Conservation (phyloP, 2,888 invertebrate species). For the Tenthredo amoena region DNA sequence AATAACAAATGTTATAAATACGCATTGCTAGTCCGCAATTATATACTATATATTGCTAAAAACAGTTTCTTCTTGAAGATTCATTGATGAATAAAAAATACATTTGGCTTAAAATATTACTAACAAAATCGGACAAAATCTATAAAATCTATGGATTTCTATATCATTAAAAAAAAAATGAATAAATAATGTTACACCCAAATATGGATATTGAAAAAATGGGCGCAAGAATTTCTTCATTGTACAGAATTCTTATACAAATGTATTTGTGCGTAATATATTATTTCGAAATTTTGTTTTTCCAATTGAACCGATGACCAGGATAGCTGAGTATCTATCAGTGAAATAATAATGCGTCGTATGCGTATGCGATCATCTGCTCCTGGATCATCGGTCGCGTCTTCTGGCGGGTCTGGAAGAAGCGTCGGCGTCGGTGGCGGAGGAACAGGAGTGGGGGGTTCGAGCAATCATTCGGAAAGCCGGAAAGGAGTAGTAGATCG, state of each 20-base stretch:
- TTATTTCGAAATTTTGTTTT: not conserved
- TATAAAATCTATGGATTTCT: not conserved
- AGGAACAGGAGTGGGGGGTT: constrained; percentile 33
- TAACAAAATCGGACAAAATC: not conserved
- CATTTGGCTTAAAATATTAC: not conserved
- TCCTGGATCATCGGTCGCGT: constrained; percentile 6
- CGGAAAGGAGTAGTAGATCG: constrained; percentile 39
- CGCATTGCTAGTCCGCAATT: not conserved
- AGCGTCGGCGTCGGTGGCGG: constrained; percentile 6
- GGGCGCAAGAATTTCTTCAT: not conserved
- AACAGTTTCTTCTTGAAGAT: not conserved
- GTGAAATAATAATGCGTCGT: constrained; percentile 44
- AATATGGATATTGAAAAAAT: not conserved
- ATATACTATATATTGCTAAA: not conserved
- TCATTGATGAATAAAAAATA: not conserved
- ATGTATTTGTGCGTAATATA: not conserved
- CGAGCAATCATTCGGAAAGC: constrained; percentile 33
- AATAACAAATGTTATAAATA: not conserved
- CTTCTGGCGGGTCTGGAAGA: constrained; percentile 18
- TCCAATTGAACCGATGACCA: too few species aligned
- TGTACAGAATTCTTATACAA: not conserved
- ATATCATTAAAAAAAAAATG: not conserved
- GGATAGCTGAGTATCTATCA: not conserved
- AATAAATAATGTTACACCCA: not conserved
- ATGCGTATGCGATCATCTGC: constrained; percentile 48